Conservation (phyloP, 2,113 vertebrate species). For the Conger conger region DNA sequence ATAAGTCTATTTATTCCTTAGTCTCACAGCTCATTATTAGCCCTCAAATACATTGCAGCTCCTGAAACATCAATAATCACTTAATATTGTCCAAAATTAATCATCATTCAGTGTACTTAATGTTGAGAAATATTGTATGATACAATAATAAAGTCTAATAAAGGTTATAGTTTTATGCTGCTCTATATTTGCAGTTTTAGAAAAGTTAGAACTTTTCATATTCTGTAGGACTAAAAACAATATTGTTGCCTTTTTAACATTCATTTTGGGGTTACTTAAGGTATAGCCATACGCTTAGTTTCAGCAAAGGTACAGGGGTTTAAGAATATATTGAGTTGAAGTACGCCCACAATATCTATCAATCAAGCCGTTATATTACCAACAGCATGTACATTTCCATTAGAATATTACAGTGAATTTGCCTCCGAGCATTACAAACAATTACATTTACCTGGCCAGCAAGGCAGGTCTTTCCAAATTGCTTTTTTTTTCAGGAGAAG, state of each 20-base stretch:
- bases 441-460: background rate
- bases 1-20: background rate
- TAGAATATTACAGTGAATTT: background rate
- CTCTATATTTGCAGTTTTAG: background rate
- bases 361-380: background rate
- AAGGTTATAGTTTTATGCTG: background rate
- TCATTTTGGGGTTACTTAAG: background rate
- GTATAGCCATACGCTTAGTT: background rate
- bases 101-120: background rate
- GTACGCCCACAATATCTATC: background rate
- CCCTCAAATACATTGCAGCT: background rate
- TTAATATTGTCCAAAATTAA: slow-evolving; percentile 1
- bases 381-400: background rate
- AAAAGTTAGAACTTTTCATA: background rate
- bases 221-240: background rate
- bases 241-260: background rate
- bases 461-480: background rate
- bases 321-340: background rate
- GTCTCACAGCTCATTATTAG: background rate
- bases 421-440: background rate
- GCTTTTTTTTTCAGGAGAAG: background rate
- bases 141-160: background rate
- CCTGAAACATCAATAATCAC: background rate
- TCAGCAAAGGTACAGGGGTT: background rate
- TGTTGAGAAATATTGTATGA: background rate